A percentile compares a stretch with the other conserved stretches of the same genome.
Conservation (phyloP, 2,113 vertebrate species). For the Lophochroa leadbeateri region DNA sequence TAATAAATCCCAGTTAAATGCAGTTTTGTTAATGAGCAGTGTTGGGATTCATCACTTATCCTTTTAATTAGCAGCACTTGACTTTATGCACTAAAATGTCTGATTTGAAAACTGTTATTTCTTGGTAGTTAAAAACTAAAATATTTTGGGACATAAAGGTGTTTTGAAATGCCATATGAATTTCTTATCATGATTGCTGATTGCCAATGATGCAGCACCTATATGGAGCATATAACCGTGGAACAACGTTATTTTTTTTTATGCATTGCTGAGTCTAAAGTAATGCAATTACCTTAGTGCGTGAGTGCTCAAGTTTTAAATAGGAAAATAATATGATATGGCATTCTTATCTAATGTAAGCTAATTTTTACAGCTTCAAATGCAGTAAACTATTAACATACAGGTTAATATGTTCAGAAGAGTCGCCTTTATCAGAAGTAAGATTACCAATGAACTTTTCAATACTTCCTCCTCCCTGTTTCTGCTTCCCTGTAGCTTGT, state of each 20-base stretch:
- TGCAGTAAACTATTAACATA: not conserved
- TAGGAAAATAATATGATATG: not conserved
- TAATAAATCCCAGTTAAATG: slow-evolving; percentile 53
- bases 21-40: slow-evolving; percentile 51
- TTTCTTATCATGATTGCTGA: not conserved
- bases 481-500: not conserved
- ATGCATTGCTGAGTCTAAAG: not conserved
- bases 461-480: not conserved
- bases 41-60: slow-evolving; percentile 56
- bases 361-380: not conserved
- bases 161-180: not conserved
- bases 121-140: not conserved
- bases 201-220: not conserved
- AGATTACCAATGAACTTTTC: not conserved
- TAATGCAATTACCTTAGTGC: not conserved
- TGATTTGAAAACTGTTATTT: slow-evolving; percentile 40
- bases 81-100: slow-evolving; percentile 49
- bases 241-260: not conserved
- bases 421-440: not conserved
- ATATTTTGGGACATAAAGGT: not conserved
- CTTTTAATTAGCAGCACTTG: slow-evolving; percentile 62
- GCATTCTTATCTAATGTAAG: not conserved
- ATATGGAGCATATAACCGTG: not conserved
- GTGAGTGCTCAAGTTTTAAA: not conserved
- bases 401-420: not conserved